phyloP scores from a whole-genome alignment of 2,888 invertebrate species.

The Ophion ventricosus region DNA sequence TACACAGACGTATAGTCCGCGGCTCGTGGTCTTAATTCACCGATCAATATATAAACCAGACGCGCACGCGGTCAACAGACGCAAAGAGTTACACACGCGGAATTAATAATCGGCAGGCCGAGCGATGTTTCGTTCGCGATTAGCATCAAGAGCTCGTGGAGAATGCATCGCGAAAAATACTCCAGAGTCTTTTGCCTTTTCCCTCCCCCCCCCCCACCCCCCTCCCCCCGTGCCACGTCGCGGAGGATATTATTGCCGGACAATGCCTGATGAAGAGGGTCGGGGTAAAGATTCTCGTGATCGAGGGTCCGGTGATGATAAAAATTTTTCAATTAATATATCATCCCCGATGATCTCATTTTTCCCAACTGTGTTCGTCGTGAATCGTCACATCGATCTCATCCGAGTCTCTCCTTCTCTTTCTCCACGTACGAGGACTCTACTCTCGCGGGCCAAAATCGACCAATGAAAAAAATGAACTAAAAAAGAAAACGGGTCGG shows the following conservation, averaged over 20 bases:
- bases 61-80: constrained; percentile 42
- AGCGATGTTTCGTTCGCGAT: constrained; percentile 60
- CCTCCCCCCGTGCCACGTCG: not conserved
- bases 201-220: not conserved
- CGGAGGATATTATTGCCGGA: constrained; percentile 3
- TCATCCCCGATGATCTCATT: constrained; percentile 64
- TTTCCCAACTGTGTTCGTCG: constrained; percentile 47
- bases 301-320: constrained; percentile 56
- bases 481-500: not conserved
- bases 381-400: constrained; percentile 34
- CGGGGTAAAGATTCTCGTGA: constrained; percentile 16
- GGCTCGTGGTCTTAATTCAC: constrained; percentile 54
- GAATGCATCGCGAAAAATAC: constrained; percentile 68
- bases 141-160: constrained; percentile 66
- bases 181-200: constrained; percentile 33
- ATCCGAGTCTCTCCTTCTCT: constrained; percentile 28
- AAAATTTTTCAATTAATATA: constrained; percentile 70
- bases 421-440: constrained; percentile 12
- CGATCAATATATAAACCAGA: constrained; percentile 52
- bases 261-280: constrained; percentile 37
- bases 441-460: constrained; percentile 24
- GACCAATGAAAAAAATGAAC: constrained; percentile 29
- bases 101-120: constrained; percentile 63
- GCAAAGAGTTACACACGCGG: constrained; percentile 46
- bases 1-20: not conserved